Base-by-base conservation (phyloP, 2,888 invertebrate genomes). In the Mellilla xanthometata region DNA sequence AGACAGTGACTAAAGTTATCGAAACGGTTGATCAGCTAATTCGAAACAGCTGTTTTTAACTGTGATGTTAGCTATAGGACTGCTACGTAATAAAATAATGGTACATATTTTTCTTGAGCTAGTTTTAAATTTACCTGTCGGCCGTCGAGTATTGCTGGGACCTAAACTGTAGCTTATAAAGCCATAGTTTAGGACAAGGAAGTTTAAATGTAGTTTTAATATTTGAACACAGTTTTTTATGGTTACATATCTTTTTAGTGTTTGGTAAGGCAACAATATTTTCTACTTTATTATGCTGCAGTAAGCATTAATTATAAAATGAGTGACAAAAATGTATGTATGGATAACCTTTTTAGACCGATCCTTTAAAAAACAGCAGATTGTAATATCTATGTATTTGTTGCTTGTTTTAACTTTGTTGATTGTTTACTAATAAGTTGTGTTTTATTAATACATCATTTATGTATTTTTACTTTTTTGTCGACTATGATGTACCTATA, bases 381-480 rank as follows among this genome's bases (percentile, higher is more conserved):
- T 27, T 6, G n/a, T 24, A 26, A 33, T 30, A 29, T 30, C 12
- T 32, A 31, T 39, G 12, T 31, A 31, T 38, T 38, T 36, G 36
- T 49, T 41, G 39, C 38, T 49, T 41, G 31, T 34, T 24, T 19
- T 41, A 30, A 39, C 26, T 35, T 33, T 44, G 46, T 55, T 52
- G 48, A 46, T 52, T 54, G 45, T 48, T 53, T 48, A 52, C 49
- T 53, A 54, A 58, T 53, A 54, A 58, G 34, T 46, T 41, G 35
- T 52, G 49, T 51, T 51, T 43, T 33, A 40, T 28, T 29, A 51
- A 32, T 53, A 49, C 46, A 44, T 54, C 38, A 32, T 39, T 26
- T 47, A 39, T 49, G 44, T 52, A 50, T 49, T 47, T 39, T 24
- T 40, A 28, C 44, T 35, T 31, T 41, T 50, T 42, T 46, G 43